Evolutionary conservation across 2,113 vertebrate species (phyloP), one percentile per base, ranked within the genome.

Genomic region (Tamias sibiricus): DNA sequence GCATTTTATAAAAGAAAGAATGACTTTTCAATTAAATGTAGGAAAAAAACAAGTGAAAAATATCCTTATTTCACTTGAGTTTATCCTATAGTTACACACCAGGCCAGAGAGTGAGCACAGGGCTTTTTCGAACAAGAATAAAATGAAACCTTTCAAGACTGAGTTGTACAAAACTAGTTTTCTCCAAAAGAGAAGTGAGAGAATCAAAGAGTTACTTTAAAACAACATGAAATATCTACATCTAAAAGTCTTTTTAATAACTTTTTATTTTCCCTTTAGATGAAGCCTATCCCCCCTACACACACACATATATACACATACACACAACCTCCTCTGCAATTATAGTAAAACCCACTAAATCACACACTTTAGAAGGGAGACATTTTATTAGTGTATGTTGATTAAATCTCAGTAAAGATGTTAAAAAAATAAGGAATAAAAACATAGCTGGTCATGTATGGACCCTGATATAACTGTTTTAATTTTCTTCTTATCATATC

Each of bases 1-100:
- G 11, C 14, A 40, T 66, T 94, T 49, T 82, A 68, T 90, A 66
- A 96, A 92, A 86, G 16, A 69, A 80, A 76, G 32, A 74, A 57
- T 71, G 3, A 28, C 71, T 84, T 94, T 69, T 75, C 19, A 47
- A 54, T 81, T 76, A 85, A 86, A 92, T 80, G 82, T 94, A 87
- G 69, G 91, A 96, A 77, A 42, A 16, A 68, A 5, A 7, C 42
- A 81, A 54, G 64, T 10, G 37, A 30, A 42, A 81, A 90, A 59
- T 72, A 72, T 76, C 9, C 26, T 71, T 71, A 71, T 85, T 80
- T 86, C 69, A 71, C 32, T 40, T 86, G 74, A 59, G n/a, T 92
- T 94, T 86, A 71, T 16, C 17, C 32, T 71, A 30, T 37, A 59
- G 64, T 84, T 32, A 82, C 59, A 84, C 91, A 79, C 28, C 64